Base-by-base conservation (phyloP, 1,140 invertebrate species). In the Drosophila nebulosa region DNA sequence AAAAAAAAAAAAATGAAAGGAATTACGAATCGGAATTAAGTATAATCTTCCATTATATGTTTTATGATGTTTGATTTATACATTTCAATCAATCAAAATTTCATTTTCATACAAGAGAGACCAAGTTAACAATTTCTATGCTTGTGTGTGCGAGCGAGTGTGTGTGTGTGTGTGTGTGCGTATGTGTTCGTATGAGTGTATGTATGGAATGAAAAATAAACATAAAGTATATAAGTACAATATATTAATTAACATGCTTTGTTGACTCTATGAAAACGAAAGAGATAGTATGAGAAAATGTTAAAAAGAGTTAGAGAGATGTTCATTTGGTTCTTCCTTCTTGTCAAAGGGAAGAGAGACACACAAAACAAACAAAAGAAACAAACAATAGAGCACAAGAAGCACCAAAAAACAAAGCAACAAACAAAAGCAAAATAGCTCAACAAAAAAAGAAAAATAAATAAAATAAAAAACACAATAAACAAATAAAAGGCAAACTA, bases 331-430 rank as follows among this genome's bases (percentile, higher is more conserved):
- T 32, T 55, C 52, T 30, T 55, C 52, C 52, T 55, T 55, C 14
- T 55, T 30, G 26, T 30, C 6, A 30, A 30, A 30, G 24, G 16
- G 26, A 26, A 55, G 16, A 35, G 39, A n/a, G 26, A 32, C 39
- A 51, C 70, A 73, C 42, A 64, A 36, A 32, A 24, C 26, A 32
- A 14, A 51, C 70, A 73, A 53, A 69, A 35, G 21, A 61, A 63
- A n/a, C n/a, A 26, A 57, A 63, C 26, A 46, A 55, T 14, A 30
- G 52, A 55, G 52, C 52, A 55, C 52, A 55, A 55, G 7, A 26
- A 55, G 16, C 50, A 58, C 32, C 35, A 42, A 51, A 60, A 73
- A 53, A 69, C n/a, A 36, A 35, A 61, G 58, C 32, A 27, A 53
- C 16, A 14, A 16, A 30, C n/a, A 32, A 55, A 30, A 51, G 10